Conservation (phyloP, 2,888 invertebrate species). For the Ryuthela nishihirai region DNA sequence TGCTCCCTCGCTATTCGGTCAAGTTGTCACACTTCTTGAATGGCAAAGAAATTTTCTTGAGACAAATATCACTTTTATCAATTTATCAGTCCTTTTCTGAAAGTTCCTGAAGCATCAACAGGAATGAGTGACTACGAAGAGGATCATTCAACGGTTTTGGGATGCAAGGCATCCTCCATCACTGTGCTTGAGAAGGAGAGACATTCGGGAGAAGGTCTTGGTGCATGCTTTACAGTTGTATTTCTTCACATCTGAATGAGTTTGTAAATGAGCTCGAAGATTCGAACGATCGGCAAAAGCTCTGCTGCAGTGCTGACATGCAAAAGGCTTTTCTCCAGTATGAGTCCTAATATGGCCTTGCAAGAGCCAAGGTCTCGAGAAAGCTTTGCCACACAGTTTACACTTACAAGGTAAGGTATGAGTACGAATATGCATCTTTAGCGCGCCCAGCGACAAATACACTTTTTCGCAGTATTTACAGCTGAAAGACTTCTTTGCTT, state of each 20-base stretch:
- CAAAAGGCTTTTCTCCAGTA: conserved; percentile 97
- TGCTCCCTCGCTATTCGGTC: too few species aligned
- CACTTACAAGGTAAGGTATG: conserved; percentile 98
- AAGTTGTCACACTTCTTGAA: too few species aligned
- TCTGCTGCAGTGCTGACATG: conserved; percentile 88
- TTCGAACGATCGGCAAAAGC: conserved; percentile 97
- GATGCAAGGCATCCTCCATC: conserved; percentile 68
- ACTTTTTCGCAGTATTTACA: conserved; percentile 96
- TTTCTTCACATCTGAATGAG: conserved; percentile 95
- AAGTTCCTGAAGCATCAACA: too few species aligned
- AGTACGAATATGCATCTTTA: conserved; percentile 98
- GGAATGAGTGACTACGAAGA: too few species aligned
- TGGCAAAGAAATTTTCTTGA: too few species aligned
- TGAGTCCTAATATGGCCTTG: conserved; percentile 97
- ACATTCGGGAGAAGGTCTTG: conserved; percentile 96
- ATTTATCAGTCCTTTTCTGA: too few species aligned
- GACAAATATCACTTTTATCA: too few species aligned
- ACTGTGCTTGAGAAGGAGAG: conserved; percentile 85
- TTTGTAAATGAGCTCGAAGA: conserved; percentile 91
- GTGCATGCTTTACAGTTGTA: conserved; percentile 89
- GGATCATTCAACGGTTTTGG: too few species aligned
- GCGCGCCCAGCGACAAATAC: conserved; percentile 91
- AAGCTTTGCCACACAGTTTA: conserved; percentile 92
- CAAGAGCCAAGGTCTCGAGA: conserved; percentile 93
- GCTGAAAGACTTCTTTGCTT: conserved; percentile 80